phyloP scores from a whole-genome alignment of 1,140 invertebrate species.

The Gonioctena quinquepunctata region DNA sequence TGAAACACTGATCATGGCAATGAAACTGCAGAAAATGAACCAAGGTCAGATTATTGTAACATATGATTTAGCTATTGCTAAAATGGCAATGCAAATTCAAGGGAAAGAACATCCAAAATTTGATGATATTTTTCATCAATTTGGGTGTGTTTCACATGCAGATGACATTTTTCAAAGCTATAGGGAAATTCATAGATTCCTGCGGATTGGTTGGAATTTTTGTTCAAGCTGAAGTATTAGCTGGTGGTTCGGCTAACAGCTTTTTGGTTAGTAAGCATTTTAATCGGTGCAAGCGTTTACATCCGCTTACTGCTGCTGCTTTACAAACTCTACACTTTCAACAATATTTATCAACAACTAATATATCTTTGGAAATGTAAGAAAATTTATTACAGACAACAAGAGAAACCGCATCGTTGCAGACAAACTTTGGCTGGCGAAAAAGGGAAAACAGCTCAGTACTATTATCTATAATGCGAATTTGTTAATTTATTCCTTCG shows the following conservation, averaged over 20 bases:
- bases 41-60: conserved; percentile 36
- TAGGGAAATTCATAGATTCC: conserved; percentile 52
- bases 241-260: conserved; percentile 50
- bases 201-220: conserved; percentile 50
- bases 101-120: conserved; percentile 39
- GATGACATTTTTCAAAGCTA: conserved; percentile 54
- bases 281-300: conserved; percentile 55
- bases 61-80: conserved; percentile 55
- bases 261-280: conserved; percentile 55
- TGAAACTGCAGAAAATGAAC: conserved; percentile 31
- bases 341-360: conserved; percentile 40
- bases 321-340: conserved; percentile 43
- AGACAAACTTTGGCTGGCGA: conserved; percentile 30
- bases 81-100: conserved; percentile 54
- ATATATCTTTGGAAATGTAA: conserved; percentile 20
- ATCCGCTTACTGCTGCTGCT: conserved; percentile 48
- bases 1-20: conserved; percentile 34
- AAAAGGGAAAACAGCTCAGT: conserved; percentile 48
- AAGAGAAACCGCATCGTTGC: conserved; percentile 36
- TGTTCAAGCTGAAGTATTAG: conserved; percentile 48
- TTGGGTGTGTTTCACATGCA: conserved; percentile 53
- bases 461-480: conserved; percentile 27
- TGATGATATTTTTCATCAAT: conserved; percentile 34
- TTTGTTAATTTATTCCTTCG: conserved; percentile 37
- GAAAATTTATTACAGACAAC: conserved; percentile 20